These are phyloP conservation scores for Apoda limacodes DNA, from an alignment of 2,888 invertebrate genomes.

Conservation along the genomic window DNA sequence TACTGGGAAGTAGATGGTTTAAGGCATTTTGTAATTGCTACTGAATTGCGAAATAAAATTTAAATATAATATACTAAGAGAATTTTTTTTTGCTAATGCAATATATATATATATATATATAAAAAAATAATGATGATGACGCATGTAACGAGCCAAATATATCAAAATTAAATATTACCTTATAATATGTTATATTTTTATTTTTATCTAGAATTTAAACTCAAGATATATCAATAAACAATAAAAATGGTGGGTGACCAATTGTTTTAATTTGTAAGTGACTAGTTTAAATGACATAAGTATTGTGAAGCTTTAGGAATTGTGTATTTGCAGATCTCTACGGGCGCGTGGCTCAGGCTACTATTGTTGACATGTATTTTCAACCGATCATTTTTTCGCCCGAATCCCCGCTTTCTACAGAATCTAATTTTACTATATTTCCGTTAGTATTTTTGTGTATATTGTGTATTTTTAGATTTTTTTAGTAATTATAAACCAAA, in stretches of 20 bases:
- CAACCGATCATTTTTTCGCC: conserved; percentile 61
- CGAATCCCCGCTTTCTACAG: conserved; percentile 77
- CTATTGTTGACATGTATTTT: conserved; percentile 81
- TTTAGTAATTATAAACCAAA: too few relatives aligned
- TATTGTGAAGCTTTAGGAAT: not conserved
- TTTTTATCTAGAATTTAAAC: too few relatives aligned
- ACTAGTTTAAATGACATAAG: too few relatives aligned
- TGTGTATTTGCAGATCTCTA: conserved; percentile 82
- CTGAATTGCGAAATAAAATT: not conserved
- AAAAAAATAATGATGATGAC: too few relatives aligned
- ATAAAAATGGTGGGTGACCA: too few relatives aligned
- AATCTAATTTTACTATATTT: conserved; percentile 75
- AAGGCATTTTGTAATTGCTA: not conserved
- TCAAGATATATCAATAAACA: too few relatives aligned
- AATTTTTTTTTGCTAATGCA: not conserved
- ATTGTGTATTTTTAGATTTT: not conserved
- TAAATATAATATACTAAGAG: not conserved
- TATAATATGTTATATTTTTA: conserved; percentile 2
- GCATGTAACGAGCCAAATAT: too few relatives aligned
- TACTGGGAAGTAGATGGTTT: too few relatives aligned
- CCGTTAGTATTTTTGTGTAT: conserved; percentile 42
- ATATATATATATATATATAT: not conserved
- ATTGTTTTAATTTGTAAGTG: too few relatives aligned
- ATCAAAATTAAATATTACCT: not conserved
- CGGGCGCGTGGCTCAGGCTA: conserved; percentile 94